Evolutionary conservation across 1,140 invertebrate species (phyloP).

Genomic region (Plodia interpunctella): DNA sequence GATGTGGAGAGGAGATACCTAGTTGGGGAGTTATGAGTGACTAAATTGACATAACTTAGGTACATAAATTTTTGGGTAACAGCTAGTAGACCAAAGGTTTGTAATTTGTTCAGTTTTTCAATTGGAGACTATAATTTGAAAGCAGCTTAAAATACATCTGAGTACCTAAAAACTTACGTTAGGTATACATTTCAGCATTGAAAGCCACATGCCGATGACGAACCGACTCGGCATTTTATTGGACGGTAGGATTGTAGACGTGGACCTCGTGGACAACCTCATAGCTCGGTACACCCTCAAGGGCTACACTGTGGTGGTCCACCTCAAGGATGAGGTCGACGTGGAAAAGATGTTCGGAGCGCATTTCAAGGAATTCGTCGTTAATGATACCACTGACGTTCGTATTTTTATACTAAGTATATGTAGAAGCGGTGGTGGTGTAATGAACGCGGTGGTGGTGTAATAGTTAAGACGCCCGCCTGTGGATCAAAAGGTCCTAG

Average conservation of each 20-base stretch:
- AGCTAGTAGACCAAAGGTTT: too few relatives aligned
- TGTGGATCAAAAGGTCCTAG: too few relatives aligned
- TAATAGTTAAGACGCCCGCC: too few relatives aligned
- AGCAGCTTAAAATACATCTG: background rate
- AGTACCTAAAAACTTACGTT: too few relatives aligned
- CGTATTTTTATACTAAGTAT: too few relatives aligned
- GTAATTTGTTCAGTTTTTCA: too few relatives aligned
- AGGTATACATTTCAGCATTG: conserved; percentile 51
- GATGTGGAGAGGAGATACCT: too few relatives aligned
- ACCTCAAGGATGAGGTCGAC: conserved; percentile 54
- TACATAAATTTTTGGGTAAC: too few relatives aligned
- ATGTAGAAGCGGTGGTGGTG: too few relatives aligned
- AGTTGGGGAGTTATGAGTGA: too few relatives aligned
- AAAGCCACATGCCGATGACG: conserved; percentile 53
- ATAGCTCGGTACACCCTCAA: conserved; percentile 43
- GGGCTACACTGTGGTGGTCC: conserved; percentile 56
- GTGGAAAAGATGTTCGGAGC: conserved; percentile 36
- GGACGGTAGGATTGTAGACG: conserved; percentile 46
- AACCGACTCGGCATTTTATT: conserved; percentile 46
- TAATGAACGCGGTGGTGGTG: too few relatives aligned
- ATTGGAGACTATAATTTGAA: background rate
- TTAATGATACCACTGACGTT: conserved; percentile 57
- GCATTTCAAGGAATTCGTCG: conserved; percentile 42
- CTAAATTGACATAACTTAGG: too few relatives aligned
- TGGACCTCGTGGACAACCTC: conserved; percentile 46